phyloP scores from a whole-genome alignment of 2,797 vertebrate species.

The Hoplostethus atlanticus region DNA sequence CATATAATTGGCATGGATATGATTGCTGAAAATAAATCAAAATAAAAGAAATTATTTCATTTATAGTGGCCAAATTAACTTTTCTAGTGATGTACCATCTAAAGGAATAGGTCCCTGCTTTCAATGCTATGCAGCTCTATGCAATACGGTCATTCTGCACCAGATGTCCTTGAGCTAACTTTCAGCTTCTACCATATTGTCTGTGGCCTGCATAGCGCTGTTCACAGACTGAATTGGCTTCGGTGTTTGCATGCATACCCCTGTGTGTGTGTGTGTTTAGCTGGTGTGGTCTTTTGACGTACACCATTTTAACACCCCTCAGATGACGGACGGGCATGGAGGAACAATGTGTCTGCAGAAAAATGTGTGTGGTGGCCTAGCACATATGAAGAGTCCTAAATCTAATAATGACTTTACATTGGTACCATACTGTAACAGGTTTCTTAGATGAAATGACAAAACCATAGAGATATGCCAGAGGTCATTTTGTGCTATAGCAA shows the following conservation, averaged over 20 bases:
- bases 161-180: slow-evolving; percentile 39
- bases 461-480: background rate
- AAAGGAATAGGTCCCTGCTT: background rate
- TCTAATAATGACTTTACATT: background rate
- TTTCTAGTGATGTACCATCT: background rate
- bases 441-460: background rate
- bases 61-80: background rate
- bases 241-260: background rate
- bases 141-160: background rate
- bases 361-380: slow-evolving; percentile 12
- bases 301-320: slow-evolving; percentile 15
- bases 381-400: slow-evolving; percentile 3
- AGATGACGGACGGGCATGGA: slow-evolving; percentile 11
- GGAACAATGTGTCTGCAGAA: slow-evolving; percentile 12
- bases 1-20: too few species aligned
- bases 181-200: slow-evolving; percentile 25
- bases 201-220: slow-evolving; percentile 2
- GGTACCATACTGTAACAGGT: background rate
- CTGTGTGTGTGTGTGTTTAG: slow-evolving; percentile 39
- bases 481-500: too few species aligned
- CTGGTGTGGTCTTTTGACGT: slow-evolving; percentile 7
- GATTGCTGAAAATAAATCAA: too few species aligned
- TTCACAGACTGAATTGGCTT: slow-evolving; percentile 25
- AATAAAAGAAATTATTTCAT: background rate
- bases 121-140: background rate